Base-by-base conservation (phyloP, 2,888 invertebrate species). In the Tholera decimalis region DNA sequence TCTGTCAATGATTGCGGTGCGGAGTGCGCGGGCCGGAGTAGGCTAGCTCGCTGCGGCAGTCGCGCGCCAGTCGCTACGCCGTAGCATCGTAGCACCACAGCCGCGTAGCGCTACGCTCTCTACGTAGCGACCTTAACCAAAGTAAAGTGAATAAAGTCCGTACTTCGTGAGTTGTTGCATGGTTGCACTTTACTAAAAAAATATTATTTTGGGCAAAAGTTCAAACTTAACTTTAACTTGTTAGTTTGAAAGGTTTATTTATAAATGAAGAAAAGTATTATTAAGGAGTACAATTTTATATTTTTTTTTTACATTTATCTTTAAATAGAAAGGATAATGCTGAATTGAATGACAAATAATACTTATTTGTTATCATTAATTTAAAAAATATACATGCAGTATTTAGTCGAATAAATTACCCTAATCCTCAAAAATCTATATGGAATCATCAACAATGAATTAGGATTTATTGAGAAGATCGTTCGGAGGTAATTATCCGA, bases 1-100 rank as follows among this genome's bases (percentile, higher is more conserved):
- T 92, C 89, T 92, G 90, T 93, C 90, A 94, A 94, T 93, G 92
- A 94, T 93, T 92, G 92, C 82, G 84, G 85, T 84, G 85, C 83
- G 87, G 85, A 85, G 85, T 84, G 86, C 85, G 86, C 86, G 82
- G 85, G 73, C 80, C 68, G 77, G 77, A 78, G 81, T 80, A 65
- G 68, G 62, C 72, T 73, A 26, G 75, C 77, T 66, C 82, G 73
- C 74, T 85, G 85, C 88, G 87, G 86, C 88, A 88, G 88, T 88
- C 75, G 83, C 83, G 83, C 82, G 84, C 82, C 73, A 81, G 79
- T 79, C 82, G 85, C 88, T 85, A 86, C 88, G 85, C 81, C 66
- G 77, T 76, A 80, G 79, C 77, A 76, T 80, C 85, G 86, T 83
- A 87, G 83, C 83, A 73, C 71, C 85, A 84, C 82, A 87, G 83